A percentile compares a stretch with the other conserved stretches of the same genome.
phyloP scores from a whole-genome alignment of 2,113 vertebrate genomes.

The Callipepla californica region DNA sequence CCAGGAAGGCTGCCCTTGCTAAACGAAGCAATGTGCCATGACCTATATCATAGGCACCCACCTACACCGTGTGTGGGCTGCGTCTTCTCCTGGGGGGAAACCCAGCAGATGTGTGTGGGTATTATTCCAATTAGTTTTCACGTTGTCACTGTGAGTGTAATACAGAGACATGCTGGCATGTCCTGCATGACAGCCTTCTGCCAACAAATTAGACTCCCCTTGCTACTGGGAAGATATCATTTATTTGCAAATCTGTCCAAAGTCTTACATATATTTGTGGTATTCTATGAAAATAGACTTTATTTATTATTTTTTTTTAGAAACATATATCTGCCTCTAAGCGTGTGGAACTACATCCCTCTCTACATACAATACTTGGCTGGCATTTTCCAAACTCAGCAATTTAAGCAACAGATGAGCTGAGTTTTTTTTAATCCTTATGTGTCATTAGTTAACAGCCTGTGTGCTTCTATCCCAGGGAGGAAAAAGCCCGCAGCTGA shows the following conservation, averaged over 20 bases:
- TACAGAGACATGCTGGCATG: background rate
- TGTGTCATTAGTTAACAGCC: background rate
- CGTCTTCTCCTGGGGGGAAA: constrained; percentile 38
- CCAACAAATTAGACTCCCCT: constrained; percentile 13
- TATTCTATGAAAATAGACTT: background rate
- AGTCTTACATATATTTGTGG: background rate
- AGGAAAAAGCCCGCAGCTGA: background rate
- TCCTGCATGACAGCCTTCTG: constrained; percentile 17
- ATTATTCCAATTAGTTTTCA: constrained; percentile 27
- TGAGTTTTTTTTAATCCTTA: background rate
- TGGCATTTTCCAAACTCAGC: constrained; percentile 31
- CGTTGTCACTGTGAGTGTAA: background rate
- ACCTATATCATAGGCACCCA: background rate
- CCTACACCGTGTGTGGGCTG: constrained; percentile 6
- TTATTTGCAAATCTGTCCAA: background rate
- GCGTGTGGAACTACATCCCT: background rate
- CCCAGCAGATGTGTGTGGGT: constrained; percentile 23
- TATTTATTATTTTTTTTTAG: constrained; percentile 29
- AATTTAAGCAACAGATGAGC: background rate
- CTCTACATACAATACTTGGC: background rate
- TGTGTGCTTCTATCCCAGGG: background rate
- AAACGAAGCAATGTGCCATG: background rate
- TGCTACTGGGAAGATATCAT: background rate
- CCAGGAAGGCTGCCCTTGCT: background rate
- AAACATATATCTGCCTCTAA: background rate